phyloP scores from a whole-genome alignment of 2,888 invertebrate species.

The Drosophila stalkeri region DNA sequence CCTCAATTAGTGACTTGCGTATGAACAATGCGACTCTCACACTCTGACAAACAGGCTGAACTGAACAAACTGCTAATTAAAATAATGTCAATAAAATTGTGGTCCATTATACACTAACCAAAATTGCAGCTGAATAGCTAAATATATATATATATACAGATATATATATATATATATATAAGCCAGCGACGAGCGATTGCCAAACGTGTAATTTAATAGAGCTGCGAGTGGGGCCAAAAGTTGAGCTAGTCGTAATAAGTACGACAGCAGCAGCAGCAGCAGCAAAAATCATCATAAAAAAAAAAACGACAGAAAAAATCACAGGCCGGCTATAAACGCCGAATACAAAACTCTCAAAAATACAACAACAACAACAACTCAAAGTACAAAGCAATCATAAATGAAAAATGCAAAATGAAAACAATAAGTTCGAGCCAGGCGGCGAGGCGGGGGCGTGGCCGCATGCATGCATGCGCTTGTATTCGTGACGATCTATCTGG shows the following conservation, averaged over 20 bases:
- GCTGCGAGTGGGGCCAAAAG: slow-evolving; percentile 72
- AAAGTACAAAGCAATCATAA: slow-evolving; percentile 77
- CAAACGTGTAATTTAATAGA: slow-evolving; percentile 76
- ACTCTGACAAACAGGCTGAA: slow-evolving; percentile 31
- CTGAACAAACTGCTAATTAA: slow-evolving; percentile 78
- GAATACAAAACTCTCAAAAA: slow-evolving; percentile 40
- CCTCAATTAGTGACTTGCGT: slow-evolving; percentile 82
- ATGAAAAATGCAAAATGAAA: slow-evolving; percentile 61
- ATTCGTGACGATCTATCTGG: slow-evolving; percentile 18
- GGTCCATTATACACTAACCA: slow-evolving; percentile 77
- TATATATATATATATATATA: slow-evolving; percentile 1
- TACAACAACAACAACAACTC: slow-evolving; percentile 28
- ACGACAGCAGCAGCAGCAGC: slow-evolving; percentile 14
- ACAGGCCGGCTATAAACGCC: slow-evolving; percentile 73
- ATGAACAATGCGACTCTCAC: slow-evolving; percentile 57
- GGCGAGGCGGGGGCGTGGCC: not conserved
- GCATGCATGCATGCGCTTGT: slow-evolving; percentile 6
- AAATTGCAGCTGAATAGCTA: slow-evolving; percentile 65
- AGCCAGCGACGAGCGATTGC: slow-evolving; percentile 61
- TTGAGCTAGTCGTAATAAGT: slow-evolving; percentile 64
- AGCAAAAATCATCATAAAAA: slow-evolving; percentile 3
- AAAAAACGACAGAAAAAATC: slow-evolving; percentile 54
- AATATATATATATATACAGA: not conserved
- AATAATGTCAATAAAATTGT: slow-evolving; percentile 82
- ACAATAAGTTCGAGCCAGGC: slow-evolving; percentile 70